phyloP scores from a whole-genome alignment of 92 coral and sea anemone genomes.

The Meandrina meandrites region DNA sequence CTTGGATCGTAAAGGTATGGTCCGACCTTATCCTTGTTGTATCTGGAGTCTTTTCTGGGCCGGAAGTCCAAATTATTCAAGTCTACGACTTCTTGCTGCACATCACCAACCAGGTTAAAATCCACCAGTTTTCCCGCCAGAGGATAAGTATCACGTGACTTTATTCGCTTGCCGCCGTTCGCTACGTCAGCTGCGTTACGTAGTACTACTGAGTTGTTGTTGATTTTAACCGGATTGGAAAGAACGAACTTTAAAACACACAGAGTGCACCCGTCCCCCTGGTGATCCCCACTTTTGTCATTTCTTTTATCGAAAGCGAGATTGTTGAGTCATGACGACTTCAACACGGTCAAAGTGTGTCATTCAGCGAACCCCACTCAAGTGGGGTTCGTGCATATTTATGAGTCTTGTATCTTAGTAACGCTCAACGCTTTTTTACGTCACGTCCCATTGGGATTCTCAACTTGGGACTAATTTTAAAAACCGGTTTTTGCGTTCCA shows the following conservation, averaged over 20 bases:
- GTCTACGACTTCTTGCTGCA: slow-evolving; percentile 61
- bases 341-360: too few relatives aligned
- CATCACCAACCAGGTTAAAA: slow-evolving; percentile 59
- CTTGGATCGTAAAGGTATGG: slow-evolving; percentile 63
- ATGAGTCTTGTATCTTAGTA: too few relatives aligned
- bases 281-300: slow-evolving; percentile 48
- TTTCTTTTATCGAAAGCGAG: slow-evolving; percentile 65
- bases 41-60: slow-evolving; percentile 52
- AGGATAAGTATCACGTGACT: slow-evolving; percentile 32
- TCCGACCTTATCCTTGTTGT: slow-evolving; percentile 52
- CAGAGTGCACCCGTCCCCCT: slow-evolving; percentile 58
- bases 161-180: slow-evolving; percentile 66
- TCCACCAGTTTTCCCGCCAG: slow-evolving; percentile 60
- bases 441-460: too few relatives aligned
- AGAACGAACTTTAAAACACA: slow-evolving; percentile 70
- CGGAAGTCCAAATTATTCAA: slow-evolving; percentile 77
- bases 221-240: slow-evolving; percentile 59
- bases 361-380: too few relatives aligned
- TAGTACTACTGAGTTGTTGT: slow-evolving; percentile 49
- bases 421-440: too few relatives aligned
- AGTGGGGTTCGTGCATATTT: too few relatives aligned
- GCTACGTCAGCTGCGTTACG: slow-evolving; percentile 72
- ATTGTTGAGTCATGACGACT: slow-evolving; percentile 63
- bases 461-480: too few relatives aligned
- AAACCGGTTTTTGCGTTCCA: too few relatives aligned